Evolutionary conservation across 2,888 invertebrate genomes (phyloP), one percentile per base, ranked within the genome.

Genomic region (Cephus pygmeus): DNA sequence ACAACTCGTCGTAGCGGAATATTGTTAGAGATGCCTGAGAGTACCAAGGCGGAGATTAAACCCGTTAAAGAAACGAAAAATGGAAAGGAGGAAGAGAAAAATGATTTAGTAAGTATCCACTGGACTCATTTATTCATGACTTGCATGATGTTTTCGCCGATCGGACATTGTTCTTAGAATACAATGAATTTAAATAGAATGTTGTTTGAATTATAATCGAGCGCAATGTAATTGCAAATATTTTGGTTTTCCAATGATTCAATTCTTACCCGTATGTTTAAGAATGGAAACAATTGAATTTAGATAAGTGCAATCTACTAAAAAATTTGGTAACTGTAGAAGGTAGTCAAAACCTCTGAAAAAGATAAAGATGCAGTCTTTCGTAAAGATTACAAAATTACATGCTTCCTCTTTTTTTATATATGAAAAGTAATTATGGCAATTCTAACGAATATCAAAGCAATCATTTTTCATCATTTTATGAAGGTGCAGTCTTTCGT

Each of bases 61-160:
- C 86, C 86, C 9, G 84, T 85, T 36, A 91, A 91, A 84, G 92
- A 91, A 82, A 91, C 89, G 82, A 92, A 92, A 81, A 92, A 91
- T 85, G 92, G 92, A 73, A 92, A 93, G 84, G 92, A 92, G 33
- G 92, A 92, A 36, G 92, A 93, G 76, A 92, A 93, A 83, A 92
- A 90, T 81, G 94, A 94, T 81, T 82, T 93, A 91, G 93, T 93
- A 83, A 90, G 87, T 82, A 68, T 68, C 23, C 23, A 69, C 78
- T 73, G 79, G 11, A 23, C 68, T 11, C 71, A 56, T 76, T 69
- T 30, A 74, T 68, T 56, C 71, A 73, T 75, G 76, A 79, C 78
- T 81, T 82, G 78, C 83, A 76, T 69, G 76, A 75, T 80, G 73
- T 81, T 80, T 71, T 76, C 79, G 36, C 69, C 75, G 34, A 77